Base-by-base conservation (phyloP, 2,113 vertebrate species). In the Oenanthe melanoleuca region DNA sequence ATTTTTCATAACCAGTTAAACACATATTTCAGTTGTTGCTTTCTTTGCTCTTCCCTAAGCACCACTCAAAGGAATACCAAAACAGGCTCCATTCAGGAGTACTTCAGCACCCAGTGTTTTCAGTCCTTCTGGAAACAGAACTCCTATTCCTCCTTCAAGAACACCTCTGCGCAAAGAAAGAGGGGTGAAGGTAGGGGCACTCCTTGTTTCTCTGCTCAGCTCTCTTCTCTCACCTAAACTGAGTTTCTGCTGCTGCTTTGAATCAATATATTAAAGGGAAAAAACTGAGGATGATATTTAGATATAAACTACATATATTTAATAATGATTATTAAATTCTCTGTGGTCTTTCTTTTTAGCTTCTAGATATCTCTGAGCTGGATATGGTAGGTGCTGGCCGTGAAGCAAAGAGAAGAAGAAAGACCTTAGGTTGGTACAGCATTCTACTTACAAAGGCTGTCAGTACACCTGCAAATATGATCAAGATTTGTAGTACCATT, bases 51-150 rank as follows among this genome's bases (percentile, higher is more conserved):
- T 33, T 59, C 78, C 67, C 24, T 11, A 95, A 99, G 99, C 99
- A 59, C 99, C 99, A 9, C 99, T 99, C 63, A 99, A 99, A 97
- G 99, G 99, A 85, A 99, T 99, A 95, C 99, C 99, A 56, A 99
- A 99, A 97, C 98, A 98, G 97, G 99, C 99, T 17, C 99, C 99
- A 0, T 99, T 99, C 97, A 98, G 99, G 88, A 99, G 98, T 93
- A 99, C 99, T 63, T 98, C 99, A 8, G 97, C 99, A 16, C 99
- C 99, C 56, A 99, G 99, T 49, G 99, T 99, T 67, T 99, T 99
- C 97, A 99, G 98, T 95, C 99, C 99, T 14, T 97, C 99, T 25
- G 99, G 99, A 88, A 99, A 99, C 77, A 98, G 99, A 95, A 98
- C 99, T 26, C 98, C 99, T 9, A 99, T 99, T 66, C 98, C 99